Conservation (phyloP, 2,888 invertebrate genomes). For the Eupithecia insigniata region DNA sequence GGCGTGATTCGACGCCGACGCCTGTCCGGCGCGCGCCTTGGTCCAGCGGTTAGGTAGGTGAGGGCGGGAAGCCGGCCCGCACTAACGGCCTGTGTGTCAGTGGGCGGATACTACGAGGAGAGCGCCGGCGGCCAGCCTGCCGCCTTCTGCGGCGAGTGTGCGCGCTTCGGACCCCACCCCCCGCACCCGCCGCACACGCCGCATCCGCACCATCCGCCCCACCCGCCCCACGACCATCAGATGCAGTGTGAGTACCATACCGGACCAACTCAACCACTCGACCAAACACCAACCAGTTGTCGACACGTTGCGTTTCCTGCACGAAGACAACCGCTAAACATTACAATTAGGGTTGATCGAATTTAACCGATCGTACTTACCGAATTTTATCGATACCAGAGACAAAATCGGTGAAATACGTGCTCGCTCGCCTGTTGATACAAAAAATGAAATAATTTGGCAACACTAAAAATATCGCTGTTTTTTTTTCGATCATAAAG, state of each 20-base stretch:
- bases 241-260: conserved; percentile 72
- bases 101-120: conserved; percentile 82
- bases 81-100: conserved; percentile 79
- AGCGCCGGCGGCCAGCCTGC: conserved; percentile 57
- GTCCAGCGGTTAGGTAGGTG: conserved; percentile 65
- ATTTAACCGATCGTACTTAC: background rate
- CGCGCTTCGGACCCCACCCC: conserved; percentile 67
- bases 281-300: conserved; percentile 3
- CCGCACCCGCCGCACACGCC: conserved; percentile 52
- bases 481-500: background rate
- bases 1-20: conserved; percentile 38
- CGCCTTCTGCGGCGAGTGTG: conserved; percentile 73
- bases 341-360: background rate
- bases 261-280: conserved; percentile 18
- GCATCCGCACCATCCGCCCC: conserved; percentile 42
- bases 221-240: conserved; percentile 62
- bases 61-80: conserved; percentile 48
- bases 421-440: background rate
- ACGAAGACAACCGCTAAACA: background rate
- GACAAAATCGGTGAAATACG: background rate
- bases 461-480: background rate
- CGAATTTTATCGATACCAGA: background rate
- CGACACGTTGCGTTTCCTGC: background rate
- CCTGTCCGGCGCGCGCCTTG: conserved; percentile 30
- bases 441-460: background rate